Percentiles rank a stretch among this genome's conserved stretches.
Evolutionary conservation across 1,140 invertebrate species (phyloP).

Genomic region (Watersipora subatra): DNA sequence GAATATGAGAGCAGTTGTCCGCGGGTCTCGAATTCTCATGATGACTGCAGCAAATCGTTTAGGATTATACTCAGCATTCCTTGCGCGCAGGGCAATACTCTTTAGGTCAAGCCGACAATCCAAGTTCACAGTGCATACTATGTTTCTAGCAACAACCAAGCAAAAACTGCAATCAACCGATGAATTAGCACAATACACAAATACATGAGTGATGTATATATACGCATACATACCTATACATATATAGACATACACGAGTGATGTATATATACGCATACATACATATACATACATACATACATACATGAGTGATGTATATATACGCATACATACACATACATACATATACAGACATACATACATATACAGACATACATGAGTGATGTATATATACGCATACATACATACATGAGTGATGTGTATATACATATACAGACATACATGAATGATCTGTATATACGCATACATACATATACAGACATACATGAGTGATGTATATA

Average conservation of each 20-base stretch:
- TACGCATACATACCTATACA: not conserved
- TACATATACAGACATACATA: not conserved
- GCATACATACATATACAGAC: not conserved
- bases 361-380: not conserved
- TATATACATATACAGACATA: not conserved
- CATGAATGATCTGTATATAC: not conserved
- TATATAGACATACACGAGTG: not conserved
- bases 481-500: not conserved
- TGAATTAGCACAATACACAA: conserved; percentile 1
- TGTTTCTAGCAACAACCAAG: conserved; percentile 30
- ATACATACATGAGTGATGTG: too few relatives aligned
- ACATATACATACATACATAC: not conserved
- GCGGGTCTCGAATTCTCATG: conserved; percentile 94
- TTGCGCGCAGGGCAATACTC: conserved; percentile 92
- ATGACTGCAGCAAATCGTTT: conserved; percentile 99
- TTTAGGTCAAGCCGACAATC: conserved; percentile 53
- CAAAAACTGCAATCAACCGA: conserved; percentile 40
- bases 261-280: not conserved
- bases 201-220: conserved; percentile 3
- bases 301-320: not conserved
- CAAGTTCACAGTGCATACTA: conserved; percentile 94
- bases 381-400: not conserved
- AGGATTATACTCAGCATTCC: conserved; percentile 99
- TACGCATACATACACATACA: not conserved
- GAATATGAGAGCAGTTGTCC: conserved; percentile 97